phyloP scores from a whole-genome alignment of 2,888 invertebrate species.

The Cremastinae sp. region DNA sequence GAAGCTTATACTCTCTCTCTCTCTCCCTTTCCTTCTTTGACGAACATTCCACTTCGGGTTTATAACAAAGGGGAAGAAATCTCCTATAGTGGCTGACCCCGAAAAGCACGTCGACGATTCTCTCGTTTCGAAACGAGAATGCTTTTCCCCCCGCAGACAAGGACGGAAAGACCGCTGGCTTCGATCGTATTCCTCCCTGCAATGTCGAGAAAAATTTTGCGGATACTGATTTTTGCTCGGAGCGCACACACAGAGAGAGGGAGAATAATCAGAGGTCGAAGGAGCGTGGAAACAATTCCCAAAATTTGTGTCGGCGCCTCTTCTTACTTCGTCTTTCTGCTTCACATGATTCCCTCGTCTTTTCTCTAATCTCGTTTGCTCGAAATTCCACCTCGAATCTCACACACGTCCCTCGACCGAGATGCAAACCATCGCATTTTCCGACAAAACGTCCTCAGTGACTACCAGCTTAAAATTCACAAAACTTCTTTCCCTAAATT shows the following conservation, averaged over 20 bases:
- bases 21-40: too few relatives aligned
- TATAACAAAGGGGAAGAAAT: conserved; percentile 37
- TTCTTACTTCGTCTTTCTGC: conserved; percentile 19
- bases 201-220: conserved; percentile 40
- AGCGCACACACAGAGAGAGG: conserved; percentile 2
- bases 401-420: too few relatives aligned
- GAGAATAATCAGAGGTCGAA: background rate
- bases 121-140: conserved; percentile 25
- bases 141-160: conserved; percentile 31
- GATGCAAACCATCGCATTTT: too few relatives aligned
- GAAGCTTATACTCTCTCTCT: conserved; percentile 18
- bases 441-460: too few relatives aligned
- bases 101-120: conserved; percentile 28
- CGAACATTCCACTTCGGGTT: conserved; percentile 21
- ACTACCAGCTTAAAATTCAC: too few relatives aligned
- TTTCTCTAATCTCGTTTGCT: conserved; percentile 32
- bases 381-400: too few relatives aligned
- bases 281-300: conserved; percentile 12
- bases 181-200: conserved; percentile 26
- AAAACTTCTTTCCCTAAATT: too few relatives aligned
- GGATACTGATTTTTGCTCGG: conserved; percentile 35
- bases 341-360: conserved; percentile 20
- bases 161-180: conserved; percentile 27
- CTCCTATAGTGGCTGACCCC: conserved; percentile 37
- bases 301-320: conserved; percentile 29